Percentiles rank a stretch among this genome's conserved stretches.
These are phyloP conservation scores for Enteromius fasciolatus DNA, from an alignment of 2,797 vertebrate species.

Conservation along the genomic window DNA sequence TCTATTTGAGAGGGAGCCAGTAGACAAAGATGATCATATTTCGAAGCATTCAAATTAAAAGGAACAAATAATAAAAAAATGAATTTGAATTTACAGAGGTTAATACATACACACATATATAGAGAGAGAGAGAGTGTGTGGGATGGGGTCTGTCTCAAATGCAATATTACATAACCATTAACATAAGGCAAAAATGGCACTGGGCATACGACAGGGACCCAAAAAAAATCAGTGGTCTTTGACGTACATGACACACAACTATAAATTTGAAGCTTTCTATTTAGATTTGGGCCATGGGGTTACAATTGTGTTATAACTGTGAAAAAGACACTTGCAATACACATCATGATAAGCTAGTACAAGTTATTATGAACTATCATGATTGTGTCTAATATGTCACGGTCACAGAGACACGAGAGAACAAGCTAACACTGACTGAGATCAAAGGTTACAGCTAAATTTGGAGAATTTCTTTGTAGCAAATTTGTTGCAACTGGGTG, in stretches of 20 bases:
- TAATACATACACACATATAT: neutral
- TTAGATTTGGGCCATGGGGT: slow-evolving; percentile 39
- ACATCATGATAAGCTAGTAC: slow-evolving; percentile 35
- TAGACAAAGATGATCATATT: neutral
- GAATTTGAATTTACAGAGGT: slow-evolving; percentile 12
- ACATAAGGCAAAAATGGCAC: slow-evolving; percentile 5
- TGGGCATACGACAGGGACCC: slow-evolving; percentile 3
- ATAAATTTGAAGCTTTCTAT: slow-evolving; percentile 32
- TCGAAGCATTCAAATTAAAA: slow-evolving; percentile 7
- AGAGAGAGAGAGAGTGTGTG: neutral
- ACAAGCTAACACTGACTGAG: slow-evolving; percentile 1
- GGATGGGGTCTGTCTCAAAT: slow-evolving; percentile 46
- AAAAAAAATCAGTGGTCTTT: slow-evolving; percentile 19
- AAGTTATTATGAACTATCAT: slow-evolving; percentile 45
- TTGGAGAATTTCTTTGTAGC: neutral
- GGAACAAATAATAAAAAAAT: neutral
- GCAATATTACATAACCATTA: slow-evolving; percentile 37
- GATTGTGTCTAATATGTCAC: slow-evolving; percentile 52
- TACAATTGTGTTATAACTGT: slow-evolving; percentile 38
- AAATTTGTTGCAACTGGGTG: neutral
- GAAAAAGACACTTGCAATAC: slow-evolving; percentile 26
- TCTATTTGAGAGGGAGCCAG: neutral
- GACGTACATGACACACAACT: slow-evolving; percentile 24
- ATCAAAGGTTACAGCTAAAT: slow-evolving; percentile 26
- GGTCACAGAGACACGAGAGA: slow-evolving; percentile 17